Percentiles rank a stretch among this genome's conserved stretches.
Evolutionary conservation across 2,113 vertebrate species (phyloP).

Genomic region (Synchiropus splendidus): DNA sequence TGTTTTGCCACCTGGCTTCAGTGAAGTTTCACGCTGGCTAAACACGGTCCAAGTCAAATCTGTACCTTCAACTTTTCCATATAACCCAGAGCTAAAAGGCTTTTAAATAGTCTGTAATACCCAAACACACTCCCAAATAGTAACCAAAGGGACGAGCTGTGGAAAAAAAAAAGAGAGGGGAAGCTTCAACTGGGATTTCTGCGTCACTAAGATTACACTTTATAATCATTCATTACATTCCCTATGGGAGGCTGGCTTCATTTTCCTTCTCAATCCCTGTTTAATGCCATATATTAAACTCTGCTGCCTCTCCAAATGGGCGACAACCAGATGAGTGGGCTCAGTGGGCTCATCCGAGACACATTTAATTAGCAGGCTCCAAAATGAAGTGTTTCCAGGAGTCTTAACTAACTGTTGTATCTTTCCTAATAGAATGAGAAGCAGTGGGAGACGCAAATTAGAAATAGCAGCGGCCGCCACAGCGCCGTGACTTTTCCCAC

Average conservation of each 20-base stretch:
- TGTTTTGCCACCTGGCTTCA: slow-evolving; percentile 35
- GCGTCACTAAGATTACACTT: slow-evolving; percentile 65
- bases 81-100: too few species aligned
- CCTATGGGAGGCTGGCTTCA: slow-evolving; percentile 65
- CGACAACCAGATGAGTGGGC: slow-evolving; percentile 52
- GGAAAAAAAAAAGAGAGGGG: too few species aligned
- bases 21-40: slow-evolving; percentile 10
- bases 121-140: too few species aligned
- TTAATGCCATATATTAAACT: slow-evolving; percentile 71
- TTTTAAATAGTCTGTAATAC: too few species aligned
- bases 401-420: slow-evolving; percentile 65
- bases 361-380: slow-evolving; percentile 65
- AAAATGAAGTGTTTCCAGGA: slow-evolving; percentile 63
- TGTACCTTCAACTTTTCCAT: too few species aligned
- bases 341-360: slow-evolving; percentile 63
- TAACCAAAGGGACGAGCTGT: too few species aligned
- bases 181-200: slow-evolving; percentile 39
- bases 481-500: slow-evolving; percentile 42
- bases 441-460: slow-evolving; percentile 42
- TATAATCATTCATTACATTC: slow-evolving; percentile 69
- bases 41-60: too few species aligned
- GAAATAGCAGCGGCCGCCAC: slow-evolving; percentile 29
- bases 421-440: slow-evolving; percentile 60
- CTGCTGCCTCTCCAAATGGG: slow-evolving; percentile 61
- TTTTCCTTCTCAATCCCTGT: slow-evolving; percentile 62